Conservation (phyloP, 2,888 invertebrate species). For the Syrista parreyssii region DNA sequence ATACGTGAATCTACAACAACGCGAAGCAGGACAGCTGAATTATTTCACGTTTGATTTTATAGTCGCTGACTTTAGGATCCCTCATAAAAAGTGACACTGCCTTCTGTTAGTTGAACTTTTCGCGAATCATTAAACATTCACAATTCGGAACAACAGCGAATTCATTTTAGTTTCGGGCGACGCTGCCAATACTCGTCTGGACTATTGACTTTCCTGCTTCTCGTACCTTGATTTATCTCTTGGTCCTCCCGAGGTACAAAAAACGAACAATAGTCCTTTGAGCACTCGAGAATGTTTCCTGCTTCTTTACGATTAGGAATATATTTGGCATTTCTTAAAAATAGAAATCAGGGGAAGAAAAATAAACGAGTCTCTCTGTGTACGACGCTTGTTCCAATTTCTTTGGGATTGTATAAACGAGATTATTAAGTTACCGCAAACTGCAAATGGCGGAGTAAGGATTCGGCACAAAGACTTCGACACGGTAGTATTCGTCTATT, state of each 20-base stretch:
- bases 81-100: not conserved
- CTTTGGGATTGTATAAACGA: not conserved
- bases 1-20: not conserved
- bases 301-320: not conserved
- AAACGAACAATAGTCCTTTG: not conserved
- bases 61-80: not conserved
- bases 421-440: not conserved
- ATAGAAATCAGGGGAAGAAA: not conserved
- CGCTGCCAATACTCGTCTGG: not conserved
- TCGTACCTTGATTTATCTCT: not conserved
- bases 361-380: not conserved
- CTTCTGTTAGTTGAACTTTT: not conserved
- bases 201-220: not conserved
- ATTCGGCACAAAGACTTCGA: conserved; percentile 23
- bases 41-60: not conserved
- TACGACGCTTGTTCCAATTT: not conserved
- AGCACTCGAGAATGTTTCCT: not conserved
- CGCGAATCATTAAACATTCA: not conserved
- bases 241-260: not conserved
- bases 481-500: conserved; percentile 36
- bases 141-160: not conserved
- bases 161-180: not conserved
- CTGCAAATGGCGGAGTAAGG: not conserved
- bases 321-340: not conserved
- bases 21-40: not conserved